Percentiles rank a stretch among this genome's conserved stretches.
phyloP scores from a whole-genome alignment of 2,113 vertebrate species.

The Anolis sagrei region DNA sequence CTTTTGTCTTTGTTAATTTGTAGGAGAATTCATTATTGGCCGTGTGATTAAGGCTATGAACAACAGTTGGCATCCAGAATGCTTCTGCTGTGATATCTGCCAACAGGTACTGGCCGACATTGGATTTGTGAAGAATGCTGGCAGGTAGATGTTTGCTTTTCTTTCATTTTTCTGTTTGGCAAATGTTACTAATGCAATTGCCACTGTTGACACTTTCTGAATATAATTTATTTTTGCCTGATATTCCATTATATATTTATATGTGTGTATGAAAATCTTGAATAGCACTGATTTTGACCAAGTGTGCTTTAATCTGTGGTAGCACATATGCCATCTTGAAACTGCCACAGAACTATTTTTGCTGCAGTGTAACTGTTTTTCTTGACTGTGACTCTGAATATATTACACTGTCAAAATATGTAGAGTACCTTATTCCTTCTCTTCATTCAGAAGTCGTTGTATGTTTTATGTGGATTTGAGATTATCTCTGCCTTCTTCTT shows the following conservation, averaged over 20 bases:
- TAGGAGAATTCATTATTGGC: constrained; percentile 97
- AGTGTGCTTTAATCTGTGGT: background rate
- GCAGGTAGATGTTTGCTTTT: constrained; percentile 81
- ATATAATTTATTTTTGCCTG: background rate
- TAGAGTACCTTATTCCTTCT: background rate
- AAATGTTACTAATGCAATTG: background rate
- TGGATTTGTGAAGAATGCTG: constrained; percentile 97
- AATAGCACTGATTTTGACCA: background rate
- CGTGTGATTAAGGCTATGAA: constrained; percentile 99
- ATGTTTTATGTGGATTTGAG: background rate
- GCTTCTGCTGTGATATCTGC: constrained; percentile 97
- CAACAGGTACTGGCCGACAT: constrained; percentile 91
- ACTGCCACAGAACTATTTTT: background rate
- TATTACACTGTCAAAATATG: constrained; percentile 17
- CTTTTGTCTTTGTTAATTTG: constrained; percentile 53
- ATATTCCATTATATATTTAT: background rate
- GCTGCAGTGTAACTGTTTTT: background rate
- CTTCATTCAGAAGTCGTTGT: background rate
- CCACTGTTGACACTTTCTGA: background rate
- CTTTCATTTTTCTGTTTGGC: background rate
- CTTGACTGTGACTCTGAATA: background rate
- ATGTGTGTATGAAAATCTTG: background rate
- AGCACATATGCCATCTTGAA: background rate
- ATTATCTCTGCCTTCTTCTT: background rate
- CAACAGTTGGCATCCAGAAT: constrained; percentile 98